Conservation (phyloP, 2,888 invertebrate genomes). For the Argynnis bischoffii region DNA sequence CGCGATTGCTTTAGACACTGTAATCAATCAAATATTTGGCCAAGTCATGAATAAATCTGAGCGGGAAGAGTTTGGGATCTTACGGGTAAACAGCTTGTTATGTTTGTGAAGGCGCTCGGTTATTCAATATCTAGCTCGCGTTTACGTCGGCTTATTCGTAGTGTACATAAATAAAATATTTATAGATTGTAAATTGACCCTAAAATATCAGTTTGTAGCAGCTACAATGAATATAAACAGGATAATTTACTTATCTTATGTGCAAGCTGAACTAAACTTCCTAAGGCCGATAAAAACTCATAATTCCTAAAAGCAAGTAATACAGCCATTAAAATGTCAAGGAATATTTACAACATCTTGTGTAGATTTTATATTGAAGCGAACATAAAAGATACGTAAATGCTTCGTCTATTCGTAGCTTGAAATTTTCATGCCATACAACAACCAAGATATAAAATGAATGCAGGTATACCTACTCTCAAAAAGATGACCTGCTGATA, state of each 20-base stretch:
- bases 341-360: no score
- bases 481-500: constrained; percentile 25
- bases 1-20: constrained; percentile 69
- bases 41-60: constrained; percentile 75
- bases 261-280: no score
- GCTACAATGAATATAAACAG: no score
- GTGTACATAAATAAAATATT: no score
- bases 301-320: no score
- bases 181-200: no score
- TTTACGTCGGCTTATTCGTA: neutral
- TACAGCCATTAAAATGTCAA: no score
- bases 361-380: constrained; percentile 4
- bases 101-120: constrained; percentile 23
- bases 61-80: constrained; percentile 51
- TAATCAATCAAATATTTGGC: constrained; percentile 79
- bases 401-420: constrained; percentile 11
- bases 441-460: constrained; percentile 19
- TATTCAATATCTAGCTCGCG: neutral
- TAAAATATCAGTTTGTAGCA: no score
- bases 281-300: no score
- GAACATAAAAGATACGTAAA: constrained; percentile 13
- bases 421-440: constrained; percentile 8
- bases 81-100: constrained; percentile 38
- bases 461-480: constrained; percentile 18
- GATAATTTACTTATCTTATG: no score